Percentiles rank a stretch among this genome's conserved stretches.
These are phyloP conservation scores for Corapipo altera DNA, from an alignment of 2,113 vertebrate genomes.

Conservation along the genomic window DNA sequence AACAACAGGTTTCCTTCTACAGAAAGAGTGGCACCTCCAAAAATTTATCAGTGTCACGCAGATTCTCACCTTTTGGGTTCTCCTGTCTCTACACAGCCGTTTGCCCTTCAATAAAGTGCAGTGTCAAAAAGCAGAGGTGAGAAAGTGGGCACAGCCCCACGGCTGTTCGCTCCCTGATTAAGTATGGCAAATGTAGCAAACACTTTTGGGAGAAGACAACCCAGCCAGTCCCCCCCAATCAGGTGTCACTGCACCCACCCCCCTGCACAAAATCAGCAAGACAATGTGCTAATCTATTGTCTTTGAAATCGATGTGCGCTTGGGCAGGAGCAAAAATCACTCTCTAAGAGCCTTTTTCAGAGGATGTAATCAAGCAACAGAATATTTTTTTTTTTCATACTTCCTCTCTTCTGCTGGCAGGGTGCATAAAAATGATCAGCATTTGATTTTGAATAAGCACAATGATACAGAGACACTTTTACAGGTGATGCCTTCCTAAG, in stretches of 20 bases:
- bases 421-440: constrained; percentile 49
- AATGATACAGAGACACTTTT: not conserved
- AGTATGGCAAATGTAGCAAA: not conserved
- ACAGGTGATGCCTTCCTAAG: not conserved
- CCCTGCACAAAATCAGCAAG: constrained; percentile 55
- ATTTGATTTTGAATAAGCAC: constrained; percentile 62
- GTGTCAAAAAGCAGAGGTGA: not conserved
- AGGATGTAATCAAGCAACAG: constrained; percentile 58
- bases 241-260: not conserved
- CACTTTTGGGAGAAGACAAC: not conserved
- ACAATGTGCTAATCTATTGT: constrained; percentile 65
- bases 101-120: not conserved
- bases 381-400: not conserved
- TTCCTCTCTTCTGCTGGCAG: constrained; percentile 22
- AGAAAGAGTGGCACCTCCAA: not conserved
- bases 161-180: constrained; percentile 38
- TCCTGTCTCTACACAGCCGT: not conserved
- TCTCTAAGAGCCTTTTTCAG: constrained; percentile 21
- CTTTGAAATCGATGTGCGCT: constrained; percentile 48
- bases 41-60: not conserved
- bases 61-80: not conserved
- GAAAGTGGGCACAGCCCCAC: not conserved
- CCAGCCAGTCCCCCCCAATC: not conserved
- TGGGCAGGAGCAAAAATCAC: constrained; percentile 58
- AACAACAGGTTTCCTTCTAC: not conserved